Evolutionary conservation across 2,113 vertebrate species (phyloP).

Genomic region (Cyphomyrus plagiostoma): DNA sequence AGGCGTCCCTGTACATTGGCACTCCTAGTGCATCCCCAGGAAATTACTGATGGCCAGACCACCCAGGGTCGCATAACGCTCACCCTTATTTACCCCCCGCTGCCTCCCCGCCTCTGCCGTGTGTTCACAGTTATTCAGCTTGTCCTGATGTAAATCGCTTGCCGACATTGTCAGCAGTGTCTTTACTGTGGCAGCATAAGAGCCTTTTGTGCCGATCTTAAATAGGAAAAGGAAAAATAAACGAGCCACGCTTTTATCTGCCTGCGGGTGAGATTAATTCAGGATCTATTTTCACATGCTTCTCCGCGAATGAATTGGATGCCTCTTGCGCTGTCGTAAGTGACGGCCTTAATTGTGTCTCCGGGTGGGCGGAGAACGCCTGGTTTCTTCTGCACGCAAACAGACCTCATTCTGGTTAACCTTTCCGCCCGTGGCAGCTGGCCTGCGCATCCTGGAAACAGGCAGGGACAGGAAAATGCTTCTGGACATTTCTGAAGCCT

Average conservation of each 20-base stretch:
- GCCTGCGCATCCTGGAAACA: background rate
- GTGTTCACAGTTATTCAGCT: background rate
- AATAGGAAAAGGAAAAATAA: background rate
- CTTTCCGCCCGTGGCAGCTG: background rate
- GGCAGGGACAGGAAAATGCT: background rate
- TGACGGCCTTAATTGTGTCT: conserved; percentile 28
- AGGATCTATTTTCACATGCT: background rate
- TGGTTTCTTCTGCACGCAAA: conserved; percentile 5
- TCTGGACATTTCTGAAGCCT: background rate
- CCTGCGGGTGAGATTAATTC: conserved; percentile 17
- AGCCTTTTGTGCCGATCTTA: background rate
- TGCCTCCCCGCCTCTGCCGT: background rate
- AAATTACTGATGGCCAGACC: background rate
- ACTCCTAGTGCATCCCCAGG: background rate
- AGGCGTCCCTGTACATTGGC: background rate
- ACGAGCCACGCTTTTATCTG: background rate
- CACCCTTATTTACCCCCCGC: background rate
- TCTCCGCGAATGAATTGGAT: conserved; percentile 7
- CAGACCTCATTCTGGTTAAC: background rate
- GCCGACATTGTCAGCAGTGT: background rate
- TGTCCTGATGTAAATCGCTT: background rate
- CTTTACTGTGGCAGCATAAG: background rate
- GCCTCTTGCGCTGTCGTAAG: conserved; percentile 21
- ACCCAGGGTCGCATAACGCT: background rate
- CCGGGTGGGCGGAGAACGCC: conserved; percentile 6